Evolutionary conservation across 1,140 invertebrate species (phyloP), one percentile per base, ranked within the genome.

Genomic region (Trinorchestia longiramus): DNA sequence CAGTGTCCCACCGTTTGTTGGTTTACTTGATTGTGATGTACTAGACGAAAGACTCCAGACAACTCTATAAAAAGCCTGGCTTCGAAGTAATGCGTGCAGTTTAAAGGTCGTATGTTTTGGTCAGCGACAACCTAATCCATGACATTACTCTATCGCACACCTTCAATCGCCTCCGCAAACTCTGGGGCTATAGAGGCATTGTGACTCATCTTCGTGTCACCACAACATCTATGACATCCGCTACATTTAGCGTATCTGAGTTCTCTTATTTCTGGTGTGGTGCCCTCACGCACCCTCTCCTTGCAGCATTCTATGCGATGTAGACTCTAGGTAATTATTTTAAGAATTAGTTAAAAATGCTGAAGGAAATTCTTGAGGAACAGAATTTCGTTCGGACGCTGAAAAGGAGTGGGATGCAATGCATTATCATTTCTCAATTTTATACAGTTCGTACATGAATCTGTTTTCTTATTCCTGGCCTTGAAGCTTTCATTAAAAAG

Each of bases 1-100:
- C 62, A 77, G 62, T 77, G 62, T 77, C 62, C 62, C 62, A 77
- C 62, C 62, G 62, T 77, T 77, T 77, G 62, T 77, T 77, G 62
- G 62, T 77, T 77, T 23, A 77, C 62, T 77, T 77, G 62, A 77
- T 77, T 77, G 62, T 77, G 62, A 77, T 77, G 62, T 77, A 77
- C 62, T 77, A 77, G 62, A 77, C 28, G 62, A 77, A 19, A 77
- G 62, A 77, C 62, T 36, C 28, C 62, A 77, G 62, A 77, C 62
- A 77, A 77, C 62, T 77, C 62, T 77, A 77, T 77, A 77, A 77
- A 77, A 77, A 77, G 62, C 15, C 62, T 77, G 62, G 62, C 62
- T 77, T 77, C 62, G 62, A 77, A 28, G 62, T 77, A 77, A 77
- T 77, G 62, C 62, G 62, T 77, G 62, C 62, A 77, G 62, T 77